Percentiles rank a stretch among this genome's conserved stretches.
Evolutionary conservation across 1,140 invertebrate genomes (phyloP).

Genomic region (Euura lappo): DNA sequence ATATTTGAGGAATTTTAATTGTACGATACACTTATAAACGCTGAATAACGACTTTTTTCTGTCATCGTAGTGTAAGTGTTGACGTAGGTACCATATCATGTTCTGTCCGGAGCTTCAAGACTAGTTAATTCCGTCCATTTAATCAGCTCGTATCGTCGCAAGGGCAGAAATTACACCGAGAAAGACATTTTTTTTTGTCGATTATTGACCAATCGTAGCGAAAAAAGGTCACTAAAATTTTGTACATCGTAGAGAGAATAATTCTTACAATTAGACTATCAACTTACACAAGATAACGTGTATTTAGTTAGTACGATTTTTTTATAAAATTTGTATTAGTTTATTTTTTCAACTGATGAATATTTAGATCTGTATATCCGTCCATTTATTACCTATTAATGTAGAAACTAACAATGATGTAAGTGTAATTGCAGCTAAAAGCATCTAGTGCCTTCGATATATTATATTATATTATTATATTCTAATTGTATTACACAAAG

Average conservation of each 20-base stretch:
- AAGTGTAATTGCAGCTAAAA: no score
- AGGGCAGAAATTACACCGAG: background rate
- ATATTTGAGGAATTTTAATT: no score
- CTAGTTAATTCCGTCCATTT: conserved; percentile 3
- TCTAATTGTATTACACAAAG: no score
- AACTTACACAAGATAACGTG: background rate
- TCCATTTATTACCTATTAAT: no score
- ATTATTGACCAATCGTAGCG: background rate
- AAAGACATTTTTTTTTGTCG: background rate
- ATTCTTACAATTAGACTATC: background rate
- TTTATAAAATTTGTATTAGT: background rate
- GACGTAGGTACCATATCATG: no score
- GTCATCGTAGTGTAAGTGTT: no score
- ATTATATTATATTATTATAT: no score
- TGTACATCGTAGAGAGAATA: background rate
- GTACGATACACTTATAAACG: no score
- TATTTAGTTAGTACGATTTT: conserved; percentile 1
- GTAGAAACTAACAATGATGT: no score
- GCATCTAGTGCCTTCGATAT: no score
- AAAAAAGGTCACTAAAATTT: background rate
- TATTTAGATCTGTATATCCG: no score
- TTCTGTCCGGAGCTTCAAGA: background rate
- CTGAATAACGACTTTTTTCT: no score
- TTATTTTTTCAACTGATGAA: background rate
- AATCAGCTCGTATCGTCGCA: background rate